Conservation (phyloP, 2,113 vertebrate species). For the Hassar affinis region DNA sequence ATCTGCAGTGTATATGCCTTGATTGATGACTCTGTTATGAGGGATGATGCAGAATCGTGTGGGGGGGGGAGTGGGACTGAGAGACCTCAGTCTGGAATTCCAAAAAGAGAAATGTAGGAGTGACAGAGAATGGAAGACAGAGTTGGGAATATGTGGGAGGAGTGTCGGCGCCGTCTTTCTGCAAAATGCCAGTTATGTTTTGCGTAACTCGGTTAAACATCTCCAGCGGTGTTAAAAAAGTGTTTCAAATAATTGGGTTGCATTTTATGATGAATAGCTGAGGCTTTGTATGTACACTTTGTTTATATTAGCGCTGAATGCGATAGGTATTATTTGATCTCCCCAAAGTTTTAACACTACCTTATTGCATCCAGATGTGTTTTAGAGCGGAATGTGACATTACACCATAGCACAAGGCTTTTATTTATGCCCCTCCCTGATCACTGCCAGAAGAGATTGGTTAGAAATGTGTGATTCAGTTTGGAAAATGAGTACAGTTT, state of each 20-base stretch:
- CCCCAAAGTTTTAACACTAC: conserved; percentile 55
- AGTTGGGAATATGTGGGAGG: not conserved
- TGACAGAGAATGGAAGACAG: not conserved
- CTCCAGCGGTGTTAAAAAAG: not conserved
- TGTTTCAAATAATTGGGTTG: not conserved
- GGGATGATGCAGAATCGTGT: not conserved
- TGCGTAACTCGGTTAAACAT: conserved; percentile 12
- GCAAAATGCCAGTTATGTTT: not conserved
- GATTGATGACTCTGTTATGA: not conserved
- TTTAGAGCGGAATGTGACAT: conserved; percentile 61
- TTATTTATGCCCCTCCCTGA: conserved; percentile 65
- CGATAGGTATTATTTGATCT: conserved; percentile 59
- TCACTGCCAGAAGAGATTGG: conserved; percentile 57
- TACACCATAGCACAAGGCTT: conserved; percentile 55
- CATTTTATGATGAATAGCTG: conserved; percentile 18
- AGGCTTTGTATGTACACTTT: not conserved
- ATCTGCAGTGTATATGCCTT: not conserved
- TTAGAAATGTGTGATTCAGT: conserved; percentile 60
- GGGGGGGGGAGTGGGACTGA: not conserved
- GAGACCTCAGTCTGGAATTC: not conserved
- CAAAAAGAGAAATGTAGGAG: not conserved
- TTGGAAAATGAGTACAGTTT: conserved; percentile 59
- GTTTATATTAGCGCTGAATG: not conserved
- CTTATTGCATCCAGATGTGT: conserved; percentile 71
- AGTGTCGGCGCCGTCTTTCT: not conserved